Evolutionary conservation across 2,888 invertebrate species (phyloP), one percentile per base, ranked within the genome.

Genomic region (Chaetoderma sp.): DNA sequence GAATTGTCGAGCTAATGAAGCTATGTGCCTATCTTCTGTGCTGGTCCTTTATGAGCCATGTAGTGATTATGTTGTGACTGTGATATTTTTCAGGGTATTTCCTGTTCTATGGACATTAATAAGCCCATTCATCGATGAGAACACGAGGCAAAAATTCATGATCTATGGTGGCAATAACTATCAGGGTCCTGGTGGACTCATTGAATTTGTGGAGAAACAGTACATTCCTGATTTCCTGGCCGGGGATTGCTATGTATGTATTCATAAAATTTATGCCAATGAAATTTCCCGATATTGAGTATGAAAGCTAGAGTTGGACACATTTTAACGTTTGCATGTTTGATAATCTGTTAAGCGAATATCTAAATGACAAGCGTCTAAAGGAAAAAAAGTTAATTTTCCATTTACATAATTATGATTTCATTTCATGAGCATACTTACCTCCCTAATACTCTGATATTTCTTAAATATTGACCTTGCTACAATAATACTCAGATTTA

Each of bases 21-120:
- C n/a, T n/a, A n/a, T n/a, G n/a, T n/a, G n/a, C n/a, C n/a, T n/a
- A n/a, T n/a, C n/a, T n/a, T n/a, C n/a, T n/a, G n/a, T n/a, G n/a
- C n/a, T n/a, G n/a, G n/a, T n/a, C n/a, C n/a, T n/a, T n/a, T n/a
- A n/a, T n/a, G n/a, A n/a, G n/a, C n/a, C n/a, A n/a, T n/a, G n/a
- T n/a, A n/a, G n/a, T n/a, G n/a, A n/a, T n/a, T n/a, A n/a, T n/a
- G n/a, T n/a, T n/a, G n/a, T n/a, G n/a, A n/a, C n/a, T n/a, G n/a
- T n/a, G n/a, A n/a, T n/a, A n/a, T n/a, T n/a, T n/a, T n/a, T n/a
- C n/a, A n/a, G 96, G 70, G 95, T 96, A 55, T 97, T 97, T 86
- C 96, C 96, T 4, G 95, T 97, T 62, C 89, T 97, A 39, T 97
- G 96, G 96, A 96, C 96, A 0, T 91, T 97, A 64, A 93, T 97